Base-by-base conservation (phyloP, 2,888 invertebrate species). In the Dynastes grantii region DNA sequence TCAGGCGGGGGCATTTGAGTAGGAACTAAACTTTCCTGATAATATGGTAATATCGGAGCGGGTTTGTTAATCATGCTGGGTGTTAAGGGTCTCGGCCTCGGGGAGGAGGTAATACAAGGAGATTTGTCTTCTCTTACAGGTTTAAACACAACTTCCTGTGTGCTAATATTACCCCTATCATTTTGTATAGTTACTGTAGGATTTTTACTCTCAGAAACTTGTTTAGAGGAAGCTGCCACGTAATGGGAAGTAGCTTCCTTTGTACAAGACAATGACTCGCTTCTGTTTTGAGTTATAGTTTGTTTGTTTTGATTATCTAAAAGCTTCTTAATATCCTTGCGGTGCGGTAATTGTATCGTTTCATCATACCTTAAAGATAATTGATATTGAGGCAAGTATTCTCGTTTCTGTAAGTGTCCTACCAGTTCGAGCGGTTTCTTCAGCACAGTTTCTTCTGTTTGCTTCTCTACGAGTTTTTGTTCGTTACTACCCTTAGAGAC, bases 21-120 rank as follows among this genome's bases (percentile, higher is more conserved):
- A n/a, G 93, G 91, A 49, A 94, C 92, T 82, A 95, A 90, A 87
- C 94, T 94, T 88, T 93, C 93, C 88, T 96, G 96, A 86, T 96
- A 96, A 84, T 92, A 92, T 8, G 96, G 96, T 82, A 96, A 92
- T 71, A 92, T 90, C 11, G 95, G 93, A 1, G 94, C 94, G 37
- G 95, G 94, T 87, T 93, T 93, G 85, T 94, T 95, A 78, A 92
- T 93, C 89, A 92, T 88, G 85, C 94, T 93, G 0, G 95, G 95
- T 27, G 95, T 95, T 79, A 91, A 90, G 3, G 95, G 91, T 77
- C 94, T 90, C 81, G 88, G 87, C 79, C 89, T 85, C 1, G 92
- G 91, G 13, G 93, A 92, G 79, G 90, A 90, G 79, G 90, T 90
- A 55, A 91, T 88, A 80, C 88, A 88, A 77, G 80, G 81, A 16